These are phyloP conservation scores for Caenorhabditis wallacei DNA, from an alignment of 2,888 invertebrate genomes.

Conservation along the genomic window DNA sequence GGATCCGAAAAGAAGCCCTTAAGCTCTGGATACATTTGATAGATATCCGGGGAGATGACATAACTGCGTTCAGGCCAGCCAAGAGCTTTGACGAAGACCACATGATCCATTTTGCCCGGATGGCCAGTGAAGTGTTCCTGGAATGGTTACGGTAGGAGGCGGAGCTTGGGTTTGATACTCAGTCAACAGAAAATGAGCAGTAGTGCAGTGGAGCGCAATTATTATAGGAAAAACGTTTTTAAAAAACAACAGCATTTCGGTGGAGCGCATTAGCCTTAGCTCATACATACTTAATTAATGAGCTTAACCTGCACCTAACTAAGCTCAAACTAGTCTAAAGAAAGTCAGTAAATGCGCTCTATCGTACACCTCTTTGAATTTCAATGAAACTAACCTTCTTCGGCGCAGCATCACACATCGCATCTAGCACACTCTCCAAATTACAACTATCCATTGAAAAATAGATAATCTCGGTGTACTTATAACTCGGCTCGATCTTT, in stretches of 20 bases:
- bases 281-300: too few species aligned
- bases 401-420: slow-evolving; percentile 9
- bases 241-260: too few species aligned
- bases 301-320: too few species aligned
- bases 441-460: neutral
- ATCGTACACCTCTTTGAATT: too few species aligned
- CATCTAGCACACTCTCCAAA: slow-evolving; percentile 2
- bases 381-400: slow-evolving; percentile 38
- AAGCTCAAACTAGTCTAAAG: too few species aligned
- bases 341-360: too few species aligned
- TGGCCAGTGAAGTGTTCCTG: neutral
- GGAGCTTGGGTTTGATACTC: too few species aligned
- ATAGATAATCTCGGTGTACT: slow-evolving; percentile 11
- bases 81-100: slow-evolving; percentile 3
- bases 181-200: too few species aligned
- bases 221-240: too few species aligned
- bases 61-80: slow-evolving; percentile 4
- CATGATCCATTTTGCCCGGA: slow-evolving; percentile 1
- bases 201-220: too few species aligned
- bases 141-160: too few species aligned
- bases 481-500: neutral
- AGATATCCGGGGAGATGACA: slow-evolving; percentile 7
- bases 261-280: too few species aligned
- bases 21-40: slow-evolving; percentile 13
- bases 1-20: slow-evolving; percentile 12